phyloP scores from a whole-genome alignment of 2,113 vertebrate genomes.

The Grantiella picta region DNA sequence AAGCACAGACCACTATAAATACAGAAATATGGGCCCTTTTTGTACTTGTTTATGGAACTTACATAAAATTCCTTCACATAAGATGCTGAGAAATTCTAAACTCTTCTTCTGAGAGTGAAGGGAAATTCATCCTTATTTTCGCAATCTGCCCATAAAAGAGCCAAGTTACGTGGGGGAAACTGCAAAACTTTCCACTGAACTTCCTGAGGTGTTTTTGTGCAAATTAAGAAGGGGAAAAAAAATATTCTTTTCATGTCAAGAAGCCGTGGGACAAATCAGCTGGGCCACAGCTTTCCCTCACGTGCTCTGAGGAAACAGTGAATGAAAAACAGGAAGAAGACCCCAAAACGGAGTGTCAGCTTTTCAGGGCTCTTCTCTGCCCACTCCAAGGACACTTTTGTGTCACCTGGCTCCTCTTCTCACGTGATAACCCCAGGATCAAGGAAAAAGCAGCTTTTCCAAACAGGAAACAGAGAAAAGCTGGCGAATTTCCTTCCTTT shows the following conservation, averaged over 20 bases:
- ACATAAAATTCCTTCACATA: accelerated
- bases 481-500: neutral
- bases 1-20: neutral
- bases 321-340: slow-evolving; percentile 49
- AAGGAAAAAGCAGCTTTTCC: slow-evolving; percentile 4
- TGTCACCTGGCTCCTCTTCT: neutral
- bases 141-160: neutral
- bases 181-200: neutral
- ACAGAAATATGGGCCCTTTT: neutral
- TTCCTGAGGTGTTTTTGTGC: neutral
- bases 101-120: accelerated
- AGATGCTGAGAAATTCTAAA: neutral
- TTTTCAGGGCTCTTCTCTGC: neutral
- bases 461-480: slow-evolving; percentile 35
- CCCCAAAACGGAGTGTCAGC: neutral
- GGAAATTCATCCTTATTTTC: neutral
- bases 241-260: neutral
- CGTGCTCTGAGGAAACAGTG: neutral
- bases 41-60: neutral
- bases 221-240: neutral
- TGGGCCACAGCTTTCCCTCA: neutral
- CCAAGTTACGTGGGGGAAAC: accelerated
- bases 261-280: neutral
- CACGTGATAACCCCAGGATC: neutral
- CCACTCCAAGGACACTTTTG: accelerated